Conservation (phyloP, 2,888 invertebrate genomes). For the Lithophane socia region DNA sequence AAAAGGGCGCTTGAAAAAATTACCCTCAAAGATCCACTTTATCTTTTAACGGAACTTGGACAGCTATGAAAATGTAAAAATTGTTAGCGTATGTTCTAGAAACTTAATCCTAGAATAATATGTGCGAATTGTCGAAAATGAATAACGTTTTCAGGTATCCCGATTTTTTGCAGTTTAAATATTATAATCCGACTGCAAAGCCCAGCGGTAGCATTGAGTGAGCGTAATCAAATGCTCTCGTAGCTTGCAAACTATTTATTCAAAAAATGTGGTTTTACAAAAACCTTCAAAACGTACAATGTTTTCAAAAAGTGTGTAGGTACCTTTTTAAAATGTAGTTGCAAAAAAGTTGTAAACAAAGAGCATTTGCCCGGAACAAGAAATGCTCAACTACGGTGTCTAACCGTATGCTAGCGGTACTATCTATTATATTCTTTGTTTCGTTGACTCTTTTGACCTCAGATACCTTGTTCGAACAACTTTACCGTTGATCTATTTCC, state of each 20-base stretch:
- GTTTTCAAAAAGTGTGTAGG: neutral
- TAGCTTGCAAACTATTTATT: slow-evolving; percentile 9
- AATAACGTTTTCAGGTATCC: neutral
- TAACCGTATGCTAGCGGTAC: neutral
- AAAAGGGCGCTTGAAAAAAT: neutral
- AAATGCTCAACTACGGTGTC: neutral
- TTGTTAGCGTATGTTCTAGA: neutral
- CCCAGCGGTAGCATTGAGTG: slow-evolving; percentile 11
- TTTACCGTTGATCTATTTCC: neutral
- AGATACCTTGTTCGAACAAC: neutral
- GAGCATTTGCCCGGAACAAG: neutral
- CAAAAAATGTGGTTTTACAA: neutral
- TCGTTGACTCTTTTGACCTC: neutral
- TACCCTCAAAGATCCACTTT: neutral
- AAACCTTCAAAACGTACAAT: slow-evolving; percentile 7
- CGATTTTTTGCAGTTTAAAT: slow-evolving; percentile 3
- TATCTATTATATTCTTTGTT: neutral
- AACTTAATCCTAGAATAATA: neutral
- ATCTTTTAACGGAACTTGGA: neutral
- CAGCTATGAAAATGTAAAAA: no score
- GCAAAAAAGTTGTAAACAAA: neutral
- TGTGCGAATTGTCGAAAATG: neutral
- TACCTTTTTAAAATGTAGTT: neutral
- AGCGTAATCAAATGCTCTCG: slow-evolving; percentile 38
- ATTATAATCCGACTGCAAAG: slow-evolving; percentile 27